Evolutionary conservation across 2,797 vertebrate species (phyloP).

Genomic region (Parauchenoglanis punctatus): DNA sequence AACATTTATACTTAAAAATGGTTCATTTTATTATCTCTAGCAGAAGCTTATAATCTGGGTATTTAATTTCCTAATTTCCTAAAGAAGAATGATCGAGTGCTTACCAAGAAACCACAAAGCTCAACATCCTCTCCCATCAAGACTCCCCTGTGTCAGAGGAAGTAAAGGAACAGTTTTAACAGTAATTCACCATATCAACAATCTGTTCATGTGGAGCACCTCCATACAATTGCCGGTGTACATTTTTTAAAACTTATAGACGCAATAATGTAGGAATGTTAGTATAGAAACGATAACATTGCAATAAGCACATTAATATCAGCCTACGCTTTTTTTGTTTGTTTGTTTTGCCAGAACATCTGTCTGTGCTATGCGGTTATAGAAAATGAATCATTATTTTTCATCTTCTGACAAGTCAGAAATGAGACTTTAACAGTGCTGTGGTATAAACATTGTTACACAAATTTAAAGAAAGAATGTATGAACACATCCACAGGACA

Average conservation of each 20-base stretch:
- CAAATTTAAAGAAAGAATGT: neutral
- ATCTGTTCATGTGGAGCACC: neutral
- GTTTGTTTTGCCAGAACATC: neutral
- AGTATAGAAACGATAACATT: neutral
- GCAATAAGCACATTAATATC: neutral
- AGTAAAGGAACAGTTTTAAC: neutral
- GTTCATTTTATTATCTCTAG: neutral
- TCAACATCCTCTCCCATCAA: neutral
- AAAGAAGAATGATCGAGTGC: neutral
- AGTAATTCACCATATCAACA: neutral
- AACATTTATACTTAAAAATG: neutral
- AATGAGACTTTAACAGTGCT: neutral
- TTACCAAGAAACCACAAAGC: too few relatives aligned
- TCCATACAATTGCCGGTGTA: neutral
- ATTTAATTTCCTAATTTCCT: neutral
- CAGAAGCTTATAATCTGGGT: neutral
- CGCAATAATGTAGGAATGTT: neutral
- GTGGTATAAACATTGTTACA: neutral
- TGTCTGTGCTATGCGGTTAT: neutral
- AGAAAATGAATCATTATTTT: neutral
- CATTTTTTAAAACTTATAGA: neutral
- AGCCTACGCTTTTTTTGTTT: neutral
- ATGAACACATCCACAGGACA: neutral
- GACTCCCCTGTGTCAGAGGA: neutral
- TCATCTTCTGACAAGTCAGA: neutral